These are phyloP conservation scores for Antrozous pallidus DNA, from an alignment of 2,797 vertebrate species.

Conservation along the genomic window DNA sequence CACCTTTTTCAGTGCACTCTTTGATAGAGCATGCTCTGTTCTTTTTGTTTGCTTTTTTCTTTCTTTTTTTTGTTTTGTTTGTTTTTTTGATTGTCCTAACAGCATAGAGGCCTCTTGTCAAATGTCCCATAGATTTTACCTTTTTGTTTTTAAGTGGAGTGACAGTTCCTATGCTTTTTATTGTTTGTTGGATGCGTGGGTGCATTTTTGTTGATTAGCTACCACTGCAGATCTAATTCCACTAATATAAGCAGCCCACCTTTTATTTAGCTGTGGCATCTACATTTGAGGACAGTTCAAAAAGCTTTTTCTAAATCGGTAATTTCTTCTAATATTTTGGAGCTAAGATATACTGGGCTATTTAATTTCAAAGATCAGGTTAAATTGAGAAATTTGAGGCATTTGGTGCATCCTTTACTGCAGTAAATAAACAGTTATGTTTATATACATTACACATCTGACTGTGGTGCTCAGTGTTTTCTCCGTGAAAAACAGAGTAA, in stretches of 20 bases:
- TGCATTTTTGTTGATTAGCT: slow-evolving; percentile 41
- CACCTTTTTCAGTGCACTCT: slow-evolving; percentile 86
- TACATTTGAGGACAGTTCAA: slow-evolving; percentile 31
- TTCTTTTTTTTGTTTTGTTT: slow-evolving; percentile 7
- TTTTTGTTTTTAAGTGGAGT: slow-evolving; percentile 44
- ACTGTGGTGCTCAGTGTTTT: neutral
- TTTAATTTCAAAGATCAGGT: slow-evolving; percentile 50
- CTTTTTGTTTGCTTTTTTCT: slow-evolving; percentile 70
- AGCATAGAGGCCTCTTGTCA: slow-evolving; percentile 68
- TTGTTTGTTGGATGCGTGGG: slow-evolving; percentile 38
- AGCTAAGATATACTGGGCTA: slow-evolving; percentile 15
- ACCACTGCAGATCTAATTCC: slow-evolving; percentile 8
- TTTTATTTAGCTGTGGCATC: slow-evolving; percentile 2
- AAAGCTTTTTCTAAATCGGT: neutral
- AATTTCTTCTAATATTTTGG: slow-evolving; percentile 49
- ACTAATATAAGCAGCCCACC: neutral
- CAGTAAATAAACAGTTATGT: neutral
- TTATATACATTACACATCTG: neutral
- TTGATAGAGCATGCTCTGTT: slow-evolving; percentile 96
- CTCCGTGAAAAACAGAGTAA: neutral
- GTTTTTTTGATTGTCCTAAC: slow-evolving; percentile 56
- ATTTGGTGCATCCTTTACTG: slow-evolving; percentile 6
- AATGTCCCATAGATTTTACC: slow-evolving; percentile 51
- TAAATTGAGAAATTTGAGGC: slow-evolving; percentile 50
- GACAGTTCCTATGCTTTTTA: slow-evolving; percentile 35